A percentile compares a stretch with the other conserved stretches of the same genome.
phyloP scores from a whole-genome alignment of 2,888 invertebrate species.

The Anthophora plumipes region DNA sequence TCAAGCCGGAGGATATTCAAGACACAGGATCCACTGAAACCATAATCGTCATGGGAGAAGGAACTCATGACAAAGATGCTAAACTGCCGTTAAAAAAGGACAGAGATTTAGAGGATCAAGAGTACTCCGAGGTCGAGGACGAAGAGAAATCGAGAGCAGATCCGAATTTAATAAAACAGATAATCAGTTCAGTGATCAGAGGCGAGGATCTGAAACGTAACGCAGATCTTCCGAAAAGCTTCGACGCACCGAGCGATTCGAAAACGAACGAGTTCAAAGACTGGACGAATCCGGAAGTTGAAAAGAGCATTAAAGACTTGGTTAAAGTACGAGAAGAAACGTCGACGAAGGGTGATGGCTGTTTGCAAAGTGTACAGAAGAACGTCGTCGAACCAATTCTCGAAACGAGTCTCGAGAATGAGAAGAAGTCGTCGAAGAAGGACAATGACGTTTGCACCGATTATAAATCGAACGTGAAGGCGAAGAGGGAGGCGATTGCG shows the following conservation, averaged over 20 bases:
- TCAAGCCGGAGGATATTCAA: not conserved
- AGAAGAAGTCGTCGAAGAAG: not conserved
- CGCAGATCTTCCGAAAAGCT: not conserved
- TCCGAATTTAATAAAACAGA: conserved; percentile 33
- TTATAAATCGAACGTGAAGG: conserved; percentile 8
- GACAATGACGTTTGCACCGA: not conserved
- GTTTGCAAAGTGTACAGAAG: not conserved
- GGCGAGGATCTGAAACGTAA: conserved; percentile 35
- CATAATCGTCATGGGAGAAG: conserved; percentile 7
- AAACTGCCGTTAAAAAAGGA: not conserved
- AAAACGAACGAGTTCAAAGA: not conserved
- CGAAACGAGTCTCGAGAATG: not conserved
- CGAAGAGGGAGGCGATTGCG: conserved; percentile 17
- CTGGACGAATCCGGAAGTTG: not conserved
- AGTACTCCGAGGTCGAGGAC: not conserved
- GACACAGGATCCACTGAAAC: not conserved
- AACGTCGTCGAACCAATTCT: conserved; percentile 1
- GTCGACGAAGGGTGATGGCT: not conserved
- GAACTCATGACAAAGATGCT: not conserved
- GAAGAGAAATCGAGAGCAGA: not conserved
- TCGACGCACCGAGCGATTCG: too few species aligned
- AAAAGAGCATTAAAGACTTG: not conserved
- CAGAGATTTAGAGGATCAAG: not conserved
- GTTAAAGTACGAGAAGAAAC: not conserved
- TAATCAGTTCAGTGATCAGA: conserved; percentile 39